Evolutionary conservation across 2,797 vertebrate species (phyloP).

Genomic region (Nyctibius grandis): DNA sequence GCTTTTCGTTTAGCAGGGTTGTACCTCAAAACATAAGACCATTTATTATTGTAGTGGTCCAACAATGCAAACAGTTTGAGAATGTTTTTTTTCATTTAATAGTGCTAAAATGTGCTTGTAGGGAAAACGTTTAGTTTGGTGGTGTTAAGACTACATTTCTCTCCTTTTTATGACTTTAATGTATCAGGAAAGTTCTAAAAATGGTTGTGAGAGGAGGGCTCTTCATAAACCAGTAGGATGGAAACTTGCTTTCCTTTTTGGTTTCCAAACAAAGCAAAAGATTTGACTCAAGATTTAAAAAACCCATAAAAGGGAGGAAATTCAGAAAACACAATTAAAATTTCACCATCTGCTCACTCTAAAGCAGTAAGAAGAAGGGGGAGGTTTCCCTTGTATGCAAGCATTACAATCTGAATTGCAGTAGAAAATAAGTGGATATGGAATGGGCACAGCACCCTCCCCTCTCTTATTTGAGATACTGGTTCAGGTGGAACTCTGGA

Average conservation of each 20-base stretch:
- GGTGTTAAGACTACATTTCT: background rate
- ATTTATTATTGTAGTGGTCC: background rate
- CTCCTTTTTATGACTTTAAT: background rate
- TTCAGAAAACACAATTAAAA: conserved; percentile 57
- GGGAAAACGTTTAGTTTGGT: background rate
- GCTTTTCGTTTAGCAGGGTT: background rate
- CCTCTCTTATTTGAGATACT: background rate
- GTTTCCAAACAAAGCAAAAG: conserved; percentile 36
- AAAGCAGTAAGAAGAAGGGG: conserved; percentile 38
- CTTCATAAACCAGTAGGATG: background rate
- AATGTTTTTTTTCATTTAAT: background rate
- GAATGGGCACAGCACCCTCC: background rate
- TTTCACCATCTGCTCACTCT: conserved; percentile 68
- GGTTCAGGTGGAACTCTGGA: conserved; percentile 29
- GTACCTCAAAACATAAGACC: background rate
- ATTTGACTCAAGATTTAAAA: conserved; percentile 31
- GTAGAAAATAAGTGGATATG: conserved; percentile 1
- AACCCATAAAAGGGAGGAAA: conserved; percentile 16
- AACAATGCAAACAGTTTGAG: background rate
- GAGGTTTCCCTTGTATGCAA: conserved; percentile 8
- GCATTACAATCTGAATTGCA: conserved; percentile 32
- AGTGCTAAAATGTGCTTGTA: background rate
- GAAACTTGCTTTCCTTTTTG: conserved; percentile 29
- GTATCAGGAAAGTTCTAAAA: background rate
- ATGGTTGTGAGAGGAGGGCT: background rate